Conservation (phyloP, 2,113 vertebrate species). For the Cinclus cinclus region DNA sequence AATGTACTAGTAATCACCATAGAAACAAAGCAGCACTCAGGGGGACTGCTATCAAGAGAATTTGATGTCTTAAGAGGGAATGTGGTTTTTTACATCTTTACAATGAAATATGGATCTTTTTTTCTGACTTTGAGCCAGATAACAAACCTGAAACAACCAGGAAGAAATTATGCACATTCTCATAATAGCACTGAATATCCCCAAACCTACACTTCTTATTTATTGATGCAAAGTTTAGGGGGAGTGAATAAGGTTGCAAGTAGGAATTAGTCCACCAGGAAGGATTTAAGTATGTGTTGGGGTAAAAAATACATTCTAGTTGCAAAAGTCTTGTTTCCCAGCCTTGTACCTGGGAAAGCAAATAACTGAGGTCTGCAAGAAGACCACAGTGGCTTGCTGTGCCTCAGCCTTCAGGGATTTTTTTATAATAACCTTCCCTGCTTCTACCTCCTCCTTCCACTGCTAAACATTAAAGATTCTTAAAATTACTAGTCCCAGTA, state of each 20-base stretch:
- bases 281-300: neutral
- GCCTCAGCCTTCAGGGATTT: neutral
- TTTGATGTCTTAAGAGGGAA: neutral
- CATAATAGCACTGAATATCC: neutral
- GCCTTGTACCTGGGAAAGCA: neutral
- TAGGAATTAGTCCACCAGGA: neutral
- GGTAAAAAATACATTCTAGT: neutral
- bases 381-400: neutral
- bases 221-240: neutral
- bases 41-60: neutral
- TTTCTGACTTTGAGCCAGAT: neutral
- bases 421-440: neutral
- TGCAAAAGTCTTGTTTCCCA: neutral
- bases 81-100: neutral
- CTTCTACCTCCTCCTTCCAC: neutral
- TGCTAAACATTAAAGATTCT: neutral
- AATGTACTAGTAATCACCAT: slow-evolving; percentile 52
- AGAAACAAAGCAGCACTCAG: slow-evolving; percentile 31
- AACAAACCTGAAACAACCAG: neutral
- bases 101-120: neutral
- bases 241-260: neutral
- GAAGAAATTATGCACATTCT: neutral
- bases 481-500: neutral
- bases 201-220: neutral
- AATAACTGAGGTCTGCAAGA: neutral